phyloP scores from a whole-genome alignment of 2,797 vertebrate species.

The Rhynchotus rufescens region DNA sequence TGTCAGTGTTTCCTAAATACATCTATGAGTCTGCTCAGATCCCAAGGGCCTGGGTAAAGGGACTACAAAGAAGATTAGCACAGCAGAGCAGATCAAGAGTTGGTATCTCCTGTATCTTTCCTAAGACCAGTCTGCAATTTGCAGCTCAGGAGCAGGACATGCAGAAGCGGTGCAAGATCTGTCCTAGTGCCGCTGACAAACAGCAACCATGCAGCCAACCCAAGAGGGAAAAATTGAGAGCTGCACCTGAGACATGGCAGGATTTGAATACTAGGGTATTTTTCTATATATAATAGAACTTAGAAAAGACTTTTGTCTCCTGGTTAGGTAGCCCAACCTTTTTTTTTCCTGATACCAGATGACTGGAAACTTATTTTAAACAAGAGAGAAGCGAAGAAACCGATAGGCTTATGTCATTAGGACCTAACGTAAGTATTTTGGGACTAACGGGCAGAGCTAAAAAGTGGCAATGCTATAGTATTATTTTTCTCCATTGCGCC shows the following conservation, averaged over 20 bases:
- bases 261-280: not conserved
- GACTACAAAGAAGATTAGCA: not conserved
- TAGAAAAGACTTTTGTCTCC: not conserved
- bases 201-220: not conserved
- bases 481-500: not conserved
- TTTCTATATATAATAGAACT: not conserved
- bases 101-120: not conserved
- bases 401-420: not conserved
- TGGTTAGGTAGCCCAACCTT: not conserved
- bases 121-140: not conserved
- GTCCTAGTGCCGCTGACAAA: not conserved
- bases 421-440: not conserved
- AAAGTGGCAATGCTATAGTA: not conserved
- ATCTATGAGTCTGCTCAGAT: not conserved
- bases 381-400: not conserved
- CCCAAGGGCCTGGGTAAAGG: not conserved
- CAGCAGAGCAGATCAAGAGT: not conserved
- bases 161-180: not conserved
- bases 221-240: not conserved
- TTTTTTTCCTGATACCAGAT: not conserved
- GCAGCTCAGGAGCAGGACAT: not conserved
- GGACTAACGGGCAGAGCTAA: not conserved
- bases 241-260: not conserved
- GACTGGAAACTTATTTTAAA: not conserved
- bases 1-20: not conserved